Evolutionary conservation across 2,888 invertebrate genomes (phyloP).

Genomic region (Yponomeuta cagnagella): DNA sequence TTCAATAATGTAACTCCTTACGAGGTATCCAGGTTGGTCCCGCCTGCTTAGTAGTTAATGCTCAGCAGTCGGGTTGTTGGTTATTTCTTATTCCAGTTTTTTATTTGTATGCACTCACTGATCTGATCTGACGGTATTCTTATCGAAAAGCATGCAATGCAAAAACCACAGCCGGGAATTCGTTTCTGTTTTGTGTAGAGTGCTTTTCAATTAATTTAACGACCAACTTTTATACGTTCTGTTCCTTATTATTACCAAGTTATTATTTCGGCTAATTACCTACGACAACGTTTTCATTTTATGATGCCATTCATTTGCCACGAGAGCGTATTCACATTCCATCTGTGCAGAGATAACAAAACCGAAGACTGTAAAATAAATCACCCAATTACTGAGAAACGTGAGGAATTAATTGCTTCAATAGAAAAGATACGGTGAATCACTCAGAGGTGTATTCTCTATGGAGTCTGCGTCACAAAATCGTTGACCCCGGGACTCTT

Average conservation of each 20-base stretch:
- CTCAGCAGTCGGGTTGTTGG: no score
- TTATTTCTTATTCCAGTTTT: no score
- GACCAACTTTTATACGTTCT: background rate
- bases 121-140: background rate
- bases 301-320: background rate
- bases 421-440: constrained; percentile 53
- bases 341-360: constrained; percentile 19
- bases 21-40: no score
- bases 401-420: constrained; percentile 41
- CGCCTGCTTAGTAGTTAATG: no score
- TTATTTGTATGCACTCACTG: no score
- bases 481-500: constrained; percentile 47
- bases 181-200: background rate
- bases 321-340: no score
- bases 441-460: constrained; percentile 43
- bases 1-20: no score
- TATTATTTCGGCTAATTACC: constrained; percentile 1
- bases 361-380: constrained; percentile 28
- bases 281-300: background rate
- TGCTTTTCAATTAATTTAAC: background rate
- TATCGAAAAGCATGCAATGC: background rate
- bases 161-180: background rate
- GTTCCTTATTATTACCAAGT: background rate
- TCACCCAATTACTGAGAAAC: constrained; percentile 48
- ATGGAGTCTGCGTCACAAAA: constrained; percentile 38